Evolutionary conservation across 2,113 vertebrate genomes (phyloP), one percentile per base, ranked within the genome.

Genomic region (Coturnix japonica): DNA sequence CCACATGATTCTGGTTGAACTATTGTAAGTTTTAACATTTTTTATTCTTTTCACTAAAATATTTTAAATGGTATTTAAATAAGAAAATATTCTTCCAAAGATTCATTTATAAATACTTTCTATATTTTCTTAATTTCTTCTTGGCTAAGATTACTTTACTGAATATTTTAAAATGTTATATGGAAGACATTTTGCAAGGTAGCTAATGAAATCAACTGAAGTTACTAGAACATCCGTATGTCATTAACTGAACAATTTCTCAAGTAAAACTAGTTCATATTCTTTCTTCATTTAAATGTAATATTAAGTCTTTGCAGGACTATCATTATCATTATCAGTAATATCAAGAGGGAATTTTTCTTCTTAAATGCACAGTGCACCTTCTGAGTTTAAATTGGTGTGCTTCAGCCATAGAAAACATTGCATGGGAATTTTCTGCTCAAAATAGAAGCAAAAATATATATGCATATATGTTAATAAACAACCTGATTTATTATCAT

Each of bases 401-500:
- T 53, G 25, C 21, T 81, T 69, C 0, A 1, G 7, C 26, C 5
- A 53, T 17, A 72, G 21, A 23, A 63, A 57, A 11, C 1, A 46
- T 13, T 47, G 2, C 46, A 13, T 25, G 41, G 7, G 4, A 11
- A 13, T 44, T 43, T 47, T 35, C 1, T 47, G 47, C 78, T 56
- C 6, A 61, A 39, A 66, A 46, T 17, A 47, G 2, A 80, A 85
- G 30, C 3, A 57, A 63, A 39, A 2, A 35, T 56, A 13, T 30
- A 56, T 22, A 5, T 35, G 2, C 13, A 28, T 53, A 1, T 17
- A 37, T 14, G 20, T 43, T 31, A 72, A 41, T 13, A 57, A 65
- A 54, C 1, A 49, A 10, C 3, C 5, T 8, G 51, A 4, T 6
- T 53, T 1, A 6, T 12, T 31, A 57, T 69, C 26, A 10, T 31